A percentile compares a stretch with the other conserved stretches of the same genome.
phyloP scores from a whole-genome alignment of 2,797 vertebrate species.

The Malacoraja senta region DNA sequence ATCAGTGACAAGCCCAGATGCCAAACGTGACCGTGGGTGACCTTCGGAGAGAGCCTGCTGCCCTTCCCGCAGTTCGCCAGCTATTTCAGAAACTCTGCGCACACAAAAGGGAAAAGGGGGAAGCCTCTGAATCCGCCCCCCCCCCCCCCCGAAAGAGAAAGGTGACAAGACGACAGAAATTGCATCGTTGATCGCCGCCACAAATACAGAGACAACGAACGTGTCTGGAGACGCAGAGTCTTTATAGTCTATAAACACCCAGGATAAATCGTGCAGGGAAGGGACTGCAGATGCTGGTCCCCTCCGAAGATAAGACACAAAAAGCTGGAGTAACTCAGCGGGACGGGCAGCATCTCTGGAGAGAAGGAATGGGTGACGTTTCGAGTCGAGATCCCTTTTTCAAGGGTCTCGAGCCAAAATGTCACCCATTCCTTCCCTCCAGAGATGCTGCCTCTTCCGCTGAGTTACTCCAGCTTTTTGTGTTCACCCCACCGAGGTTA shows the following conservation, averaged over 20 bases:
- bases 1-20: slow-evolving; percentile 7
- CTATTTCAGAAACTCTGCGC: background rate
- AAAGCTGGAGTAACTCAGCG: too few species aligned
- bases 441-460: too few species aligned
- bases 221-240: background rate
- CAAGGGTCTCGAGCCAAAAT: too few species aligned
- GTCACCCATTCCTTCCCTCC: too few species aligned
- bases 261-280: too few species aligned
- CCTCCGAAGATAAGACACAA: too few species aligned
- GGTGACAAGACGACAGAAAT: background rate
- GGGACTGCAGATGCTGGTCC: too few species aligned
- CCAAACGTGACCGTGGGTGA: background rate
- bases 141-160: background rate
- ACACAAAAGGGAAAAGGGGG: background rate
- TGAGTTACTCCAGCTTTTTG: too few species aligned
- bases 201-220: background rate
- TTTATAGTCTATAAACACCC: background rate
- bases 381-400: too few species aligned
- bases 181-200: background rate
- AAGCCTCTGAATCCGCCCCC: background rate
- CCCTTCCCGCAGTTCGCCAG: background rate
- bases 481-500: background rate
- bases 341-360: too few species aligned
- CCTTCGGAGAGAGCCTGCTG: background rate
- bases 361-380: too few species aligned